Evolutionary conservation across 2,113 vertebrate species (phyloP), one percentile per base, ranked within the genome.

Genomic region (Psettodes erumei): DNA sequence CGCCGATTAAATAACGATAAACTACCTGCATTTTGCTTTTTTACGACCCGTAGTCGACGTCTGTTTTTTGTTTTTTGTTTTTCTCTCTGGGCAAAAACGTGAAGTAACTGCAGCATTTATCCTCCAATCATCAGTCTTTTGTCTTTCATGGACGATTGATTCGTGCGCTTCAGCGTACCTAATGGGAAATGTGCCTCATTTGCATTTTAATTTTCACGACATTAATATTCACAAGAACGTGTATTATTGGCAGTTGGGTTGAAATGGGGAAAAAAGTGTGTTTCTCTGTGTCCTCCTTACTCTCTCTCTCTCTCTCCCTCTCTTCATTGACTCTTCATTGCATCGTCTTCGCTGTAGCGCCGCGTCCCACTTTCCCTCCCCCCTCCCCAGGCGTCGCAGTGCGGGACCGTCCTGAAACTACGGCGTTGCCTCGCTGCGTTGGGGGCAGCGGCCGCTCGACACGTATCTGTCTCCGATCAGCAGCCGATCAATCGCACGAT

Each of bases 221-320:
- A 75, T 77, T 65, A 66, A 77, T 66, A 77, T 79, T 79, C 45
- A 65, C 15, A 48, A 51, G 62, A 30, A 16, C n/a, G n/a, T n/a
- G 15, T 28, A 6, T 13, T 54, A 38, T 72, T 79, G 32, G 64
- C 28, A 50, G 32, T 45, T 23, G 21, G 42, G 33, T 30, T 77
- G 66, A 35, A 58, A 42, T 7, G 32, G 58, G 72, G 30, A 18
- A 47, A 13, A 32, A 32, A 23, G 35, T 30, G 12, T 1, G 23
- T 53, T 43, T 47, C 37, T 12, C 21, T 35, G 35, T 61, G 23
- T n/a, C 32, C 63, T 48, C 38, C 10, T 64, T 40, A 43, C 28
- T 48, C 6, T 45, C 13, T 21, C 21, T 42, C 50, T 53, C 11
- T 25, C 16, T 38, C 37, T 25, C 27, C 12, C n/a, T 12, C n/a